phyloP scores from a whole-genome alignment of 2,113 vertebrate genomes.

The Oreocharis arfaki region DNA sequence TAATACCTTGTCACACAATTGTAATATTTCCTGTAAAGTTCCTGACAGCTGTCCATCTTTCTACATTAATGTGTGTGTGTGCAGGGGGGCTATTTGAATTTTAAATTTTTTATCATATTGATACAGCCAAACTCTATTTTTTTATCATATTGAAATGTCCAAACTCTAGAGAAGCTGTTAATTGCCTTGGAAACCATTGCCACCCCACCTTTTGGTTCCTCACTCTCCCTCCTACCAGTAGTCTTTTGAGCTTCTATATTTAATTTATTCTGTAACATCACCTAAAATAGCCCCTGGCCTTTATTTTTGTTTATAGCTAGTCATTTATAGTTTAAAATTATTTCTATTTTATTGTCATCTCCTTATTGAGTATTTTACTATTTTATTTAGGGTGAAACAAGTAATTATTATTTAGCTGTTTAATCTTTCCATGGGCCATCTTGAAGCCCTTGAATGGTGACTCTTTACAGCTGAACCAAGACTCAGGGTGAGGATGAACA shows the following conservation, averaged over 20 bases:
- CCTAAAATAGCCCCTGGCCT: neutral
- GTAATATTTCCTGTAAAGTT: neutral
- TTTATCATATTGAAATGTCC: neutral
- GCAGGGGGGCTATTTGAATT: neutral
- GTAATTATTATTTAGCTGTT: neutral
- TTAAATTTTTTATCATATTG: neutral
- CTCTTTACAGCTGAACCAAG: neutral
- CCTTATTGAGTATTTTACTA: neutral
- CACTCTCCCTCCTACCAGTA: neutral
- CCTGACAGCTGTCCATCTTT: neutral
- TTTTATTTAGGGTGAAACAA: neutral
- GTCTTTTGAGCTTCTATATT: neutral
- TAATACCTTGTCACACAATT: neutral
- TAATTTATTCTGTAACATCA: neutral
- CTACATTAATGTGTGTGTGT: neutral
- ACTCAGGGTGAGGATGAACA: neutral
- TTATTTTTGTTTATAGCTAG: neutral
- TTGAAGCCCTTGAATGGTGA: neutral
- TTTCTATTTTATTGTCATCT: neutral
- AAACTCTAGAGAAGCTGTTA: neutral
- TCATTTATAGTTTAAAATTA: neutral
- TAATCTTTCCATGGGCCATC: neutral
- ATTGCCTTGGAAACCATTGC: neutral
- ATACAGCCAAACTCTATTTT: too few species aligned
- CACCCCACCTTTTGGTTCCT: neutral